phyloP scores from a whole-genome alignment of 2,797 vertebrate genomes.

The Loriculus beryllinus region DNA sequence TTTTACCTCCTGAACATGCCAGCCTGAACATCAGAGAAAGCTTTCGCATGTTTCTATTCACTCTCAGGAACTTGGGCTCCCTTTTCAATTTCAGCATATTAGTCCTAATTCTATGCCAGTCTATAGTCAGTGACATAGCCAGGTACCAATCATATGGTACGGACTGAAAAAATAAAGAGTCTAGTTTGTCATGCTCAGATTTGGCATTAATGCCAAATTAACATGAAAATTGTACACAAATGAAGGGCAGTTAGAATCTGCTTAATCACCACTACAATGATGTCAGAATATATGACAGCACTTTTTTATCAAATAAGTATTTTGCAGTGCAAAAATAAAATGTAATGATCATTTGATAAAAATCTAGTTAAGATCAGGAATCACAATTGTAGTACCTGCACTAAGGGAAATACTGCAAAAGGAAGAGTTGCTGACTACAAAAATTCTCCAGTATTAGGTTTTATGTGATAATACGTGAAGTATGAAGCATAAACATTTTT shows the following conservation, averaged over 20 bases:
- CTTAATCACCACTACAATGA: not conserved
- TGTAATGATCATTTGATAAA: not conserved
- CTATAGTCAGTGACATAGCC: not conserved
- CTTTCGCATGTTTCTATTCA: not conserved
- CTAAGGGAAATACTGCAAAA: not conserved
- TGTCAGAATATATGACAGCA: not conserved
- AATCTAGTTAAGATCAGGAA: not conserved
- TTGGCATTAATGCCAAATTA: not conserved
- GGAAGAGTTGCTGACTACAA: not conserved
- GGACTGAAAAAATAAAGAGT: not conserved
- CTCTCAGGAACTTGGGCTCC: not conserved
- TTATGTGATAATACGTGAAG: not conserved
- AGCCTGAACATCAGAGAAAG: not conserved
- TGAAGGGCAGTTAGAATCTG: not conserved
- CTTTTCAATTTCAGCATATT: not conserved
- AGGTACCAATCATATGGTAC: not conserved
- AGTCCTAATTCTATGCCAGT: not conserved
- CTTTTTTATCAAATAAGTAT: not conserved
- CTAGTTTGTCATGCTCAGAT: accelerated
- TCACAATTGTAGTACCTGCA: not conserved
- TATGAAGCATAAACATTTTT: slow-evolving; percentile 27
- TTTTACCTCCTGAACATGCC: not conserved
- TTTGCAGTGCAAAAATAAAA: not conserved
- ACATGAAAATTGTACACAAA: not conserved
- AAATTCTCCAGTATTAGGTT: not conserved